Conservation (phyloP, 2,888 invertebrate genomes). For the Polia nebulosa region DNA sequence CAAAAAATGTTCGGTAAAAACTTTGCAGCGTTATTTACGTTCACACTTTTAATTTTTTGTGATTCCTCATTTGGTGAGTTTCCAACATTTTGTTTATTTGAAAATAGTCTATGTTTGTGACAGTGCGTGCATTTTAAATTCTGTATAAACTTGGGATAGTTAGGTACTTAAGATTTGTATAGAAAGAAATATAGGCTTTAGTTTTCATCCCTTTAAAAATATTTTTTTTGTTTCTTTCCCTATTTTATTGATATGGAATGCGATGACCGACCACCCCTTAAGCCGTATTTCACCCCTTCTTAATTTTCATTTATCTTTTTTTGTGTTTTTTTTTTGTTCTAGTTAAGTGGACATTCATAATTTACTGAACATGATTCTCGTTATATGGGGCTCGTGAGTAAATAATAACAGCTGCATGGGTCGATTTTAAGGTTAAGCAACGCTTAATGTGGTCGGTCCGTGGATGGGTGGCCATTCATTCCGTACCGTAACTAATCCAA, state of each 20-base stretch:
- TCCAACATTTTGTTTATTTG: slow-evolving; percentile 34
- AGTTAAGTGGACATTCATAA: not conserved
- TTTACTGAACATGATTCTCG: not conserved
- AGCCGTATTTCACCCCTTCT: not conserved
- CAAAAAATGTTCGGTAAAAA: slow-evolving; percentile 54
- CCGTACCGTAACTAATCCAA: no score
- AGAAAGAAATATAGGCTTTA: rapidly evolving
- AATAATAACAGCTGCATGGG: not conserved
- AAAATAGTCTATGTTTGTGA: not conserved
- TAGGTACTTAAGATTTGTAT: not conserved
- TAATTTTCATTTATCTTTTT: not conserved
- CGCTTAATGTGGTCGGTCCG: not conserved
- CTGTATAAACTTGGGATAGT: not conserved
- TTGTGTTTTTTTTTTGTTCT: not conserved
- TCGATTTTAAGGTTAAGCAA: no score
- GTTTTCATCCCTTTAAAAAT: not conserved
- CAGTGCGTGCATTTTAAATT: not conserved
- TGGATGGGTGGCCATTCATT: not conserved
- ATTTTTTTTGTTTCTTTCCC: slow-evolving; percentile 3
- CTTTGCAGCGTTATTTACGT: slow-evolving; percentile 42
- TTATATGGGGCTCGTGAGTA: not conserved
- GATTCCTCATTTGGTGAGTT: slow-evolving; percentile 63
- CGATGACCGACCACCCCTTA: not conserved
- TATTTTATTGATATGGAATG: slow-evolving; percentile 13
- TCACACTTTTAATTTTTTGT: slow-evolving; percentile 46